These are phyloP conservation scores for Syrphus vitripennis DNA, from an alignment of 2,888 invertebrate species.

Conservation along the genomic window DNA sequence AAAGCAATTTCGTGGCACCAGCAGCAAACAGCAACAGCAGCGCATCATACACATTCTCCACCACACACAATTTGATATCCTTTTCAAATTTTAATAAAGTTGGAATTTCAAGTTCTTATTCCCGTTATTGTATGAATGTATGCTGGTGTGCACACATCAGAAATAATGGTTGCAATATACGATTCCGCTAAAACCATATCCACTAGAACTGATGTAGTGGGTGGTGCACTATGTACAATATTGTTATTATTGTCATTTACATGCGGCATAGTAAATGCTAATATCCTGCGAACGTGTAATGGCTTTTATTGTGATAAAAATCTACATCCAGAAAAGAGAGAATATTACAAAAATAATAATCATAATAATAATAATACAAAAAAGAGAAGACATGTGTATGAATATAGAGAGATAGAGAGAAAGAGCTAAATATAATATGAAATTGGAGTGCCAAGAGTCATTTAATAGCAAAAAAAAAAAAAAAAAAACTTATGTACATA, in stretches of 20 bases:
- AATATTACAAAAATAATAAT: slow-evolving; percentile 10
- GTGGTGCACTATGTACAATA: background rate
- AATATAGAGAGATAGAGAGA: background rate
- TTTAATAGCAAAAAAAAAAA: background rate
- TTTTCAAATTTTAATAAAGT: slow-evolving; percentile 53
- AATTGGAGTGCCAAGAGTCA: slow-evolving; percentile 6
- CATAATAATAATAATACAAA: background rate
- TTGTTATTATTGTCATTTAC: slow-evolving; percentile 54
- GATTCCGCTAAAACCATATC: background rate
- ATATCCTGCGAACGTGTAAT: slow-evolving; percentile 53
- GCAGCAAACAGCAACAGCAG: too few species aligned
- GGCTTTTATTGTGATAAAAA: slow-evolving; percentile 28
- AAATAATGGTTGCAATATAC: background rate
- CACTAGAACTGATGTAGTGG: too few species aligned
- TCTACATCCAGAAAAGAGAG: background rate
- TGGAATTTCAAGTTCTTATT: slow-evolving; percentile 36
- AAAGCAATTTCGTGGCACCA: background rate
- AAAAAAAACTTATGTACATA: background rate
- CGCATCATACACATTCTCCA: background rate
- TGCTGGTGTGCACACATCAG: background rate
- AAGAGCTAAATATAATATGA: background rate
- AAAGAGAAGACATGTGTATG: background rate
- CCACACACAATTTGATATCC: background rate
- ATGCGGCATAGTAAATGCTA: slow-evolving; percentile 31
- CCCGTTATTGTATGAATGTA: background rate